These are phyloP conservation scores for Archocentrus centrarchus DNA, from an alignment of 2,113 vertebrate genomes.

Conservation along the genomic window DNA sequence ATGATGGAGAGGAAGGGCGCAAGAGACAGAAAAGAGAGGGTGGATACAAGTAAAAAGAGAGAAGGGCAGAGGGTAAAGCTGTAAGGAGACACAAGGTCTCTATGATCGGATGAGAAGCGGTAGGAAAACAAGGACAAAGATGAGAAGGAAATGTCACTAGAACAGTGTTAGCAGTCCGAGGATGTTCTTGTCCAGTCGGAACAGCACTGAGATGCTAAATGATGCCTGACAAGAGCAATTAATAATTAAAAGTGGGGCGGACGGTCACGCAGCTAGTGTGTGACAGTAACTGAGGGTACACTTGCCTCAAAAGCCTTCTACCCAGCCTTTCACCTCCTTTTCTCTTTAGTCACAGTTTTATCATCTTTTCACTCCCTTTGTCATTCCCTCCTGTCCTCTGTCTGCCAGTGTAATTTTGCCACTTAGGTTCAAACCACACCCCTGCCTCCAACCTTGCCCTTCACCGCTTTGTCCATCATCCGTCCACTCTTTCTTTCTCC, in stretches of 20 bases:
- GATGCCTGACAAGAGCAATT: conserved; percentile 90
- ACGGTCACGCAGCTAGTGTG: conserved; percentile 83
- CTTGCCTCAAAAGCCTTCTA: conserved; percentile 50
- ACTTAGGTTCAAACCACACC: conserved; percentile 45
- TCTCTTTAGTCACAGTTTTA: conserved; percentile 31
- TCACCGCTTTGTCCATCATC: background rate
- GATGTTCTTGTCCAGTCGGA: conserved; percentile 84
- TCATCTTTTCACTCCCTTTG: conserved; percentile 36
- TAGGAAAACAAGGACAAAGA: background rate
- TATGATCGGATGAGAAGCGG: background rate
- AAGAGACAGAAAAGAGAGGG: conserved; percentile 45
- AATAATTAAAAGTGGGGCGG: conserved; percentile 89
- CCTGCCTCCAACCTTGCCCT: conserved; percentile 50
- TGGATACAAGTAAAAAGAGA: conserved; percentile 5
- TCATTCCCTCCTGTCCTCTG: conserved; percentile 10
- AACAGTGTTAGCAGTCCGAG: conserved; percentile 82
- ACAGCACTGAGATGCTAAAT: conserved; percentile 87
- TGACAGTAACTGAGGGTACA: conserved; percentile 83
- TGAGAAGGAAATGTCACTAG: conserved; percentile 39
- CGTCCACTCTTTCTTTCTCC: conserved; percentile 13
- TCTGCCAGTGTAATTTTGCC: conserved; percentile 57
- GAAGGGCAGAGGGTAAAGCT: conserved; percentile 3
- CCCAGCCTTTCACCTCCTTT: conserved; percentile 19
- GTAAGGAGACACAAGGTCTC: background rate
- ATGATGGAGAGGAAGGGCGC: conserved; percentile 33